Conservation (phyloP, 2,797 vertebrate species). For the Tapera naevia region DNA sequence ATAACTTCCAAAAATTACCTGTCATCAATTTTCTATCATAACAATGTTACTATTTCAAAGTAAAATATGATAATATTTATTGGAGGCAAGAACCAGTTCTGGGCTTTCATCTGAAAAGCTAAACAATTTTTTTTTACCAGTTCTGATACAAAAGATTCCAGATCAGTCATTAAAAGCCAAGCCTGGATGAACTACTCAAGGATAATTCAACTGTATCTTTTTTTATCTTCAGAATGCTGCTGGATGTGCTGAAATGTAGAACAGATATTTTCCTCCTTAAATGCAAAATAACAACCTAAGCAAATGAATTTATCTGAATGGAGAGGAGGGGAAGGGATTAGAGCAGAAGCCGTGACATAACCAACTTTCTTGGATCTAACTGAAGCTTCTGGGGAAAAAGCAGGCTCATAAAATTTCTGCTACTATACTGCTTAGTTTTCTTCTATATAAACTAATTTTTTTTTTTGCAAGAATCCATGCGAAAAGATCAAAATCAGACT, state of each 20-base stretch:
- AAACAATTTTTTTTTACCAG: not conserved
- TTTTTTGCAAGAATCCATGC: slow-evolving; percentile 16
- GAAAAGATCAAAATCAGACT: slow-evolving; percentile 36
- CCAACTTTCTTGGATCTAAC: not conserved
- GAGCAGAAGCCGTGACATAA: not conserved
- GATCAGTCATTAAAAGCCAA: not conserved
- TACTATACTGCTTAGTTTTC: not conserved
- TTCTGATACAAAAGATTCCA: not conserved
- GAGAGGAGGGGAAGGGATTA: not conserved
- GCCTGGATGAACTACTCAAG: not conserved
- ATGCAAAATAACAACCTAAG: not conserved
- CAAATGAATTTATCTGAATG: slow-evolving; percentile 22
- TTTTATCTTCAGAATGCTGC: not conserved
- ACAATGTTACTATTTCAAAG: not conserved
- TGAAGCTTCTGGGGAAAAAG: slow-evolving; percentile 8
- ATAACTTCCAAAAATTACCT: not conserved
- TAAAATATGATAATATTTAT: not conserved
- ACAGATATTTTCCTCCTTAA: not conserved
- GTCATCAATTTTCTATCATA: not conserved
- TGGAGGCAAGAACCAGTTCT: not conserved
- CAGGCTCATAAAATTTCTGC: not conserved
- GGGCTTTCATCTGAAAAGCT: not conserved
- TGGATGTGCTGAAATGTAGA: not conserved
- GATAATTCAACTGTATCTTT: not conserved
- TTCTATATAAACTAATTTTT: not conserved